These are phyloP conservation scores for Latrodectus elegans DNA, from an alignment of 2,888 invertebrate genomes.

Conservation along the genomic window DNA sequence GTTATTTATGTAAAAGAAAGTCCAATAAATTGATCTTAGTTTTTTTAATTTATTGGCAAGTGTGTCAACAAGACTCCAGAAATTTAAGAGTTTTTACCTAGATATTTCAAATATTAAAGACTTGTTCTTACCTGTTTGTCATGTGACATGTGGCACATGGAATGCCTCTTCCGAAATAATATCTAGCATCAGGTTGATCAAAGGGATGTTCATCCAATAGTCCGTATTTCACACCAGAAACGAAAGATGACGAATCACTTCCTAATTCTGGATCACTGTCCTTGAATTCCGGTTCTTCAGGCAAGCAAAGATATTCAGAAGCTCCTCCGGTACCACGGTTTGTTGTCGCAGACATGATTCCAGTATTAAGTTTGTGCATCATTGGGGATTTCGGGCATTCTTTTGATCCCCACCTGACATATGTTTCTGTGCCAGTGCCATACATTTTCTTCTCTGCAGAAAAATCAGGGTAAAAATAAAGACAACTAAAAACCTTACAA, in stretches of 20 bases:
- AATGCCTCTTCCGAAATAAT: constrained; percentile 42
- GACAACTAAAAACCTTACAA: too few species aligned
- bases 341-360: constrained; percentile 29
- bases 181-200: constrained; percentile 3
- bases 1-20: too few species aligned
- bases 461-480: neutral
- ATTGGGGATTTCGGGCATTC: constrained; percentile 50
- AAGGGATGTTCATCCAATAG: constrained; percentile 53
- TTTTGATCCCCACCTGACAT: constrained; percentile 49
- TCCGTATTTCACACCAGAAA: constrained; percentile 50
- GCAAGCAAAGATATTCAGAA: constrained; percentile 56
- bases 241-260: constrained; percentile 5
- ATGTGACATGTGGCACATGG: constrained; percentile 61
- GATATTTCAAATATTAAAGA: too few species aligned
- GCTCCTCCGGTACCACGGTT: constrained; percentile 52
- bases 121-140: constrained; percentile 47
- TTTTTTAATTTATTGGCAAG: too few species aligned
- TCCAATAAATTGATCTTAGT: too few species aligned
- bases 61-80: too few species aligned
- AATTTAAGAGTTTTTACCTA: too few species aligned
- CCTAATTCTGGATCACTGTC: constrained; percentile 16
- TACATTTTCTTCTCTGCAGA: constrained; percentile 49
- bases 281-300: constrained; percentile 8
- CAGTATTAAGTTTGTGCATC: constrained; percentile 40
- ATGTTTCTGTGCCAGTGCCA: constrained; percentile 53